These are phyloP conservation scores for Labroides dimidiatus DNA, from an alignment of 2,797 vertebrate species.

Conservation along the genomic window DNA sequence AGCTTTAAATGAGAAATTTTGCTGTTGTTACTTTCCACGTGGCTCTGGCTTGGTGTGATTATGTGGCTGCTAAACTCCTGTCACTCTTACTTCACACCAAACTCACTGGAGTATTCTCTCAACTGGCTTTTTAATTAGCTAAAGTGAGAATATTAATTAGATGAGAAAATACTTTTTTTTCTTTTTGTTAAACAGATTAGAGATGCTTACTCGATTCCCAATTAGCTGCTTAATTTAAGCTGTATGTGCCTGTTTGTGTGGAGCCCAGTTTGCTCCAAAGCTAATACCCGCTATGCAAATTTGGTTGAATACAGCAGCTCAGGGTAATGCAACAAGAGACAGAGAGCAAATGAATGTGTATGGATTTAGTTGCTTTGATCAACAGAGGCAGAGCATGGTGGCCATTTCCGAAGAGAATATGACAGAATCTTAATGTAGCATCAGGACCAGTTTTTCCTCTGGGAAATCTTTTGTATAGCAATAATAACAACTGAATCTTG, in stretches of 20 bases:
- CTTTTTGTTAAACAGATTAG: constrained; percentile 81
- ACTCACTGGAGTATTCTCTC: constrained; percentile 49
- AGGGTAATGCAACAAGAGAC: constrained; percentile 67
- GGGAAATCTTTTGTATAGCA: constrained; percentile 23
- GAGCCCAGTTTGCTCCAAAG: constrained; percentile 70
- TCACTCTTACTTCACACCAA: constrained; percentile 57
- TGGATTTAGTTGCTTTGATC: constrained; percentile 70
- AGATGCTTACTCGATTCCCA: constrained; percentile 81
- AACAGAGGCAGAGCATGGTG: constrained; percentile 62
- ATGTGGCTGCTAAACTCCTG: constrained; percentile 48
- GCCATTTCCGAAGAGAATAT: constrained; percentile 66
- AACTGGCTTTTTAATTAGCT: constrained; percentile 72
- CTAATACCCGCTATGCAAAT: constrained; percentile 78
- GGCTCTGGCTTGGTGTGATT: constrained; percentile 19
- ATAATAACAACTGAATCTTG: constrained; percentile 10
- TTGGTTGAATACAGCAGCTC: constrained; percentile 46
- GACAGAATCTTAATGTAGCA: constrained; percentile 38
- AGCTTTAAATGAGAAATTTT: constrained; percentile 9
- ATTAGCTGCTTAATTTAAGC: constrained; percentile 84
- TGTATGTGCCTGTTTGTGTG: constrained; percentile 70
- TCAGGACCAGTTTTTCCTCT: constrained; percentile 7
- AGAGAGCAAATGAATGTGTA: constrained; percentile 60
- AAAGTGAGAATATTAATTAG: constrained; percentile 79
- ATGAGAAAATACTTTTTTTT: constrained; percentile 69
- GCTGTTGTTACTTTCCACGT: constrained; percentile 9